Conservation (phyloP, 2,113 vertebrate species). For the Erythrocercus mccallii region DNA sequence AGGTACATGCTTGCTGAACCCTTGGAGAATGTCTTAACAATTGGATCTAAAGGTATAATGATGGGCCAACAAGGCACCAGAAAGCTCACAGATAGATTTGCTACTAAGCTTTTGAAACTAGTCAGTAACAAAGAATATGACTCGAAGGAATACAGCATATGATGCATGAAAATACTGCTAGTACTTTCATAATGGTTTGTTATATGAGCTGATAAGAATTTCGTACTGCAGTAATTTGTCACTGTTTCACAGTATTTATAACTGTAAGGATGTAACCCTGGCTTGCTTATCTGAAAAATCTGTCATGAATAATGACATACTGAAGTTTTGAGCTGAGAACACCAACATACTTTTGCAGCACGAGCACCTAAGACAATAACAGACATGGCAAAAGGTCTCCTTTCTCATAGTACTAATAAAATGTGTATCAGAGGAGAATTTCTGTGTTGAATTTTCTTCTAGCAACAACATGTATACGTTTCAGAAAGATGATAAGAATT, state of each 20-base stretch:
- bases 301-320: neutral
- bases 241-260: neutral
- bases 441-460: neutral
- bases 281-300: neutral
- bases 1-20: neutral
- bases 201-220: neutral
- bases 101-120: neutral
- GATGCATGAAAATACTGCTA: neutral
- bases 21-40: neutral
- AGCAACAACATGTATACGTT: rapidly evolving
- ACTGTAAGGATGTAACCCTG: neutral
- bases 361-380: rapidly evolving
- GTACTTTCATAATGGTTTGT: neutral
- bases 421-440: neutral
- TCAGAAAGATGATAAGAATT: neutral
- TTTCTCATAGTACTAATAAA: neutral
- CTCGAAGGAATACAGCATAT: neutral
- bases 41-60: neutral
- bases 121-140: neutral
- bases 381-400: neutral
- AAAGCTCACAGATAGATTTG: neutral
- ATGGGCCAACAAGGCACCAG: neutral
- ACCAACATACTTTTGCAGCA: neutral
- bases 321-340: neutral
- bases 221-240: neutral